A percentile compares a stretch with the other conserved stretches of the same genome.
Conservation (phyloP, 2,113 vertebrate species). For the Rissa tridactyla region DNA sequence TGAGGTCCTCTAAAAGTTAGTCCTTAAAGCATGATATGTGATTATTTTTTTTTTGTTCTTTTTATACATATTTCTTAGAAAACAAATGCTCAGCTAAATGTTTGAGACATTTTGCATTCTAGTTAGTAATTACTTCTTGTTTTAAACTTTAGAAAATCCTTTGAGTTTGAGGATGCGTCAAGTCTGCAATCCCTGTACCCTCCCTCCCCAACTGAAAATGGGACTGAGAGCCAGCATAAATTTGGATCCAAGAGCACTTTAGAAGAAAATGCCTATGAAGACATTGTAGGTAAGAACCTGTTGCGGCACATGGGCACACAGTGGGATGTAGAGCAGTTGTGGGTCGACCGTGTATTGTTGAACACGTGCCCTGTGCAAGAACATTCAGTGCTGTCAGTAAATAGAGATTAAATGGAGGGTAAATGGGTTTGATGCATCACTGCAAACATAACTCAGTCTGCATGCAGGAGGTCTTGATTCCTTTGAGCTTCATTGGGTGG, state of each 20-base stretch:
- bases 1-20: neutral
- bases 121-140: slow-evolving; percentile 19
- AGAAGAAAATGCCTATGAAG: slow-evolving; percentile 98
- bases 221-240: slow-evolving; percentile 84
- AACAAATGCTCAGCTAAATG: neutral
- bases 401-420: neutral
- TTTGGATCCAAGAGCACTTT: slow-evolving; percentile 94
- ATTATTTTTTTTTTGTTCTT: neutral
- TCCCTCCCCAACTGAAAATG: slow-evolving; percentile 91
- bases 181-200: slow-evolving; percentile 87
- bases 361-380: neutral
- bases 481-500: neutral
- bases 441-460: neutral
- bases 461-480: neutral
- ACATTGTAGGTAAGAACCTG: slow-evolving; percentile 90
- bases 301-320: neutral
- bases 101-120: neutral
- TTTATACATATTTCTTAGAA: neutral
- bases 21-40: neutral
- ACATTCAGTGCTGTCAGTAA: neutral
- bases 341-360: neutral
- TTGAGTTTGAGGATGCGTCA: slow-evolving; percentile 90
- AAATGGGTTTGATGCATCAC: neutral
- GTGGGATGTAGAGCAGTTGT: neutral
- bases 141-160: slow-evolving; percentile 84